phyloP scores from a whole-genome alignment of 92 coral and sea anemone genomes.

The Galaxea fascicularis region DNA sequence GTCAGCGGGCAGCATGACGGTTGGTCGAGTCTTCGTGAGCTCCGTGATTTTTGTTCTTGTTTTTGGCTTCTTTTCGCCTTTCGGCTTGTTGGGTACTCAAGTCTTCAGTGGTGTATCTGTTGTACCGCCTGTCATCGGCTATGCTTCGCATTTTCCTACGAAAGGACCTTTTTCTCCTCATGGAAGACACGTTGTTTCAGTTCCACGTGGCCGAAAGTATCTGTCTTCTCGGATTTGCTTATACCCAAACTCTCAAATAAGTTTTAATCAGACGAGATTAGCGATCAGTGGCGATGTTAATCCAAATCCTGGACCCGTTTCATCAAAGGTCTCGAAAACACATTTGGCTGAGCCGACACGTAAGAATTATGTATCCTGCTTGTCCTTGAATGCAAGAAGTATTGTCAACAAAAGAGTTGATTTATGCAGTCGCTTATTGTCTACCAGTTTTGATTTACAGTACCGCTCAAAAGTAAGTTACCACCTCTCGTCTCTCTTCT shows the following conservation, averaged over 20 bases:
- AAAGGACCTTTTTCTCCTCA: slow-evolving; percentile 4
- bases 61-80: not conserved
- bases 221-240: slow-evolving; percentile 16
- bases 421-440: slow-evolving; percentile 20
- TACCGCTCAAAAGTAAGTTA: too few species aligned
- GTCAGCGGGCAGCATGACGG: too few species aligned
- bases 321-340: not conserved
- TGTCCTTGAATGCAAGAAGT: slow-evolving; percentile 38
- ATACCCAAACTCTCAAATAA: slow-evolving; percentile 14
- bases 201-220: slow-evolving; percentile 16
- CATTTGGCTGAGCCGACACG: not conserved
- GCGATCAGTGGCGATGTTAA: slow-evolving; percentile 7
- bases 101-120: not conserved
- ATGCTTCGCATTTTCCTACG: slow-evolving; percentile 2
- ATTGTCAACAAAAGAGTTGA: slow-evolving; percentile 40
- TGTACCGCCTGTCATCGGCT: not conserved
- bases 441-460: slow-evolving; percentile 34
- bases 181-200: not conserved
- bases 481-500: too few species aligned
- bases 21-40: not conserved
- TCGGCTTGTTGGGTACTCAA: not conserved
- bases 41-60: slow-evolving; percentile 2
- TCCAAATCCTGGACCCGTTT: slow-evolving; percentile 32
- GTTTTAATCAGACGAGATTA: not conserved
- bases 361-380: slow-evolving; percentile 9